phyloP scores from a whole-genome alignment of 2,113 vertebrate species.

The Dolichotis patagonum region DNA sequence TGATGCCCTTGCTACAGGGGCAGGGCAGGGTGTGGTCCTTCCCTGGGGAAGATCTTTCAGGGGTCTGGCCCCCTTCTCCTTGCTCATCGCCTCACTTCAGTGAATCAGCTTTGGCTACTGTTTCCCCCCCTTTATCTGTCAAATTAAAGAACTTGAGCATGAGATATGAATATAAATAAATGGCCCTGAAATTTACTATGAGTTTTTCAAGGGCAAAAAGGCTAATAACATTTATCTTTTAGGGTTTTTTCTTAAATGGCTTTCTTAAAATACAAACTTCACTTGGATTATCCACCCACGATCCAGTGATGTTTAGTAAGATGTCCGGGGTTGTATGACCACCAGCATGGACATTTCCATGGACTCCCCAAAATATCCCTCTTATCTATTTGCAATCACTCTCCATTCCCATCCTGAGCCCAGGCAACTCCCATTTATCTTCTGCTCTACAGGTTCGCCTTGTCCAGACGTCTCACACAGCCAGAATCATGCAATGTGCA shows the following conservation, averaged over 20 bases:
- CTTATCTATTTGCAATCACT: fast-evolving
- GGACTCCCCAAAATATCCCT: neutral
- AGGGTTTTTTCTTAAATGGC: neutral
- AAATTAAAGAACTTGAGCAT: neutral
- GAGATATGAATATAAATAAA: slow-evolving; percentile 7
- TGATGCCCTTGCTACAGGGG: no score
- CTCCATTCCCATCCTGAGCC: neutral
- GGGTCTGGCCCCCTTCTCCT: neutral
- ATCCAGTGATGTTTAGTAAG: neutral
- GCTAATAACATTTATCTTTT: neutral
- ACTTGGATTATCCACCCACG: neutral
- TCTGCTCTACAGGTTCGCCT: neutral
- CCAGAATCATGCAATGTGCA: fast-evolving
- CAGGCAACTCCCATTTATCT: neutral
- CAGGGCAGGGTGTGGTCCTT: neutral
- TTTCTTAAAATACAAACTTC: neutral
- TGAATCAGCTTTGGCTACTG: neutral
- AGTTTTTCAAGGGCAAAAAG: slow-evolving; percentile 10
- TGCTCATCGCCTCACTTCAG: neutral
- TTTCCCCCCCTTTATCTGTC: neutral
- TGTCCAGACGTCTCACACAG: neutral
- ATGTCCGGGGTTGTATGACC: no score
- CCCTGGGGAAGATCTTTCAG: neutral
- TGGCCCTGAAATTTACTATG: neutral
- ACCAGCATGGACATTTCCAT: neutral